These are phyloP conservation scores for Cremastinae sp. DNA, from an alignment of 2,888 invertebrate genomes.

Conservation along the genomic window DNA sequence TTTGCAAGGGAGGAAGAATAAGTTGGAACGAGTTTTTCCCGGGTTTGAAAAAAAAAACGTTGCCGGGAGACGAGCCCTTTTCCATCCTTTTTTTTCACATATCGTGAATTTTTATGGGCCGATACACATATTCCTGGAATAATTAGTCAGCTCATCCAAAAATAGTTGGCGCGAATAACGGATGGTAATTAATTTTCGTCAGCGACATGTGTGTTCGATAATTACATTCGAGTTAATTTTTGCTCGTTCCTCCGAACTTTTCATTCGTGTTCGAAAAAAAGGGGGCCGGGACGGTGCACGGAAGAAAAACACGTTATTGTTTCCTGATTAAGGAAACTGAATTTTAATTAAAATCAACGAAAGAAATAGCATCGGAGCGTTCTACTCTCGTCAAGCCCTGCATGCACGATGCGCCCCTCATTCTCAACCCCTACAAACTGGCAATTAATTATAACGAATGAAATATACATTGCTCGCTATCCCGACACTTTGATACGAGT, in stretches of 20 bases:
- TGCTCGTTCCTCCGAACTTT: slow-evolving; percentile 13
- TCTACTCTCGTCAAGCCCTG: slow-evolving; percentile 13
- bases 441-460: slow-evolving; percentile 66
- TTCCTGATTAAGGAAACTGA: slow-evolving; percentile 65
- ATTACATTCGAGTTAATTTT: slow-evolving; percentile 24
- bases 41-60: too few species aligned
- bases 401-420: background rate
- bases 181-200: slow-evolving; percentile 7
- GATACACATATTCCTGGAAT: too few species aligned
- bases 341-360: slow-evolving; percentile 67
- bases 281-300: too few species aligned
- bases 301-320: slow-evolving; percentile 61
- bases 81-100: too few species aligned
- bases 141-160: background rate
- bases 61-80: too few species aligned
- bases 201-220: too few species aligned
- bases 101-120: too few species aligned
- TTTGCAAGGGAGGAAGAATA: too few species aligned
- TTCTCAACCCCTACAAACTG: slow-evolving; percentile 11
- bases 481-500: slow-evolving; percentile 59
- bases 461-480: slow-evolving; percentile 65
- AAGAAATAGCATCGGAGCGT: slow-evolving; percentile 40
- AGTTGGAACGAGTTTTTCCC: too few species aligned
- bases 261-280: slow-evolving; percentile 13
- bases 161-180: background rate